Percentiles rank a stretch among this genome's conserved stretches.
Conservation (phyloP, 2,797 vertebrate genomes). For the Numenius phaeopus region DNA sequence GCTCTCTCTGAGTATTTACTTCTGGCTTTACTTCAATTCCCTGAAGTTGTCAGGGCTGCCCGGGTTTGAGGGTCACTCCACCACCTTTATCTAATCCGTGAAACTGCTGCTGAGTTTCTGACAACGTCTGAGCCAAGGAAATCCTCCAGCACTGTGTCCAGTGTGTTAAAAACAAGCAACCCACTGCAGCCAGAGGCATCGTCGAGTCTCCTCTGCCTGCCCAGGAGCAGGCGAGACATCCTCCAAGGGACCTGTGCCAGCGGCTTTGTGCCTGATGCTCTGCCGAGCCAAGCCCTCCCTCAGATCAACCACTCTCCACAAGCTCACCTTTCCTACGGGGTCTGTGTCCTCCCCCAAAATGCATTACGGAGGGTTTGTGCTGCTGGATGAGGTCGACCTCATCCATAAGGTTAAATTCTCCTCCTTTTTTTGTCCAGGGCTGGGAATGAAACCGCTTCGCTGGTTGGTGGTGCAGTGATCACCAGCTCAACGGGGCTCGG, state of each 20-base stretch:
- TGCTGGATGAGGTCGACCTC: not conserved
- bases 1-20: not conserved
- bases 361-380: not conserved
- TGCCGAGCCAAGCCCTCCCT: not conserved
- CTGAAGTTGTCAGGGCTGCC: not conserved
- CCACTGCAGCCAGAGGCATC: not conserved
- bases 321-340: not conserved
- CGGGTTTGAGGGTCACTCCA: not conserved
- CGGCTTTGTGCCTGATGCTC: not conserved
- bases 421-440: not conserved
- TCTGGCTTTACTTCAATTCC: not conserved
- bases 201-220: not conserved
- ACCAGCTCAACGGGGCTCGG: not conserved
- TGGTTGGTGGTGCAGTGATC: not conserved
- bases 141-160: not conserved
- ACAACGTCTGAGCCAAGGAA: not conserved
- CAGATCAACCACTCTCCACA: not conserved
- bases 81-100: not conserved
- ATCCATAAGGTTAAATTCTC: not conserved
- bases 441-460: not conserved
- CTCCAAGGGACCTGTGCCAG: not conserved
- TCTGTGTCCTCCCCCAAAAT: not conserved
- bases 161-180: not conserved
- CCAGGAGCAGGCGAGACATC: not conserved
- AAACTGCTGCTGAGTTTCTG: constrained; percentile 2